phyloP scores from a whole-genome alignment of 2,113 vertebrate species.

The Mastomys natalensis region DNA sequence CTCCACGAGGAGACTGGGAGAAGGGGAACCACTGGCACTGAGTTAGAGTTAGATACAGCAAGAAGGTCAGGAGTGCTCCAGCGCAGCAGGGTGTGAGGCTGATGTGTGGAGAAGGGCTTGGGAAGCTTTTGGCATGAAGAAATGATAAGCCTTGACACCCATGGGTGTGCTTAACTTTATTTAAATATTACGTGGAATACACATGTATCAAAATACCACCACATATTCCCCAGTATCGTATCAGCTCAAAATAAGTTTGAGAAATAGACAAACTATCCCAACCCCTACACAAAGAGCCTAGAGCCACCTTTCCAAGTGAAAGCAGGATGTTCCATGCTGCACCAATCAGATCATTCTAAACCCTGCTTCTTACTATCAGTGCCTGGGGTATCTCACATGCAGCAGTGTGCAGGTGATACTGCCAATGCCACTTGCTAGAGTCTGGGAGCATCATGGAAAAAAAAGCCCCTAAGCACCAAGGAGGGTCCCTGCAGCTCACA shows the following conservation, averaged over 20 bases:
- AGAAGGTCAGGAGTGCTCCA: background rate
- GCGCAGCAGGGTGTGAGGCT: background rate
- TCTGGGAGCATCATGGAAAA: accelerated
- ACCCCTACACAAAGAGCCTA: background rate
- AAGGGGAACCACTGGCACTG: background rate
- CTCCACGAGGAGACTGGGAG: no score
- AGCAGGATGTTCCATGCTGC: background rate
- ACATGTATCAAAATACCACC: background rate
- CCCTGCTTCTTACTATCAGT: background rate
- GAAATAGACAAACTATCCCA: background rate
- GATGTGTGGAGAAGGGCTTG: background rate
- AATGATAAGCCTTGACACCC: no score
- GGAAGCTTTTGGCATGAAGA: background rate
- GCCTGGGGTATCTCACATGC: accelerated
- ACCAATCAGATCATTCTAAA: background rate
- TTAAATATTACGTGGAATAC: background rate
- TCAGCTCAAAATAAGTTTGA: background rate
- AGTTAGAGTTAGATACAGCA: background rate
- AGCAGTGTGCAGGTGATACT: accelerated
- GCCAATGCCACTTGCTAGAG: background rate
- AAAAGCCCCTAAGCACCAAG: background rate
- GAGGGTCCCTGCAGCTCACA: background rate
- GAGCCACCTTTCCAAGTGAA: background rate
- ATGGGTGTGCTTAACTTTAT: background rate
- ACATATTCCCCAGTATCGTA: background rate